phyloP scores from a whole-genome alignment of 1,140 invertebrate species.

The Cydia fagiglandana region DNA sequence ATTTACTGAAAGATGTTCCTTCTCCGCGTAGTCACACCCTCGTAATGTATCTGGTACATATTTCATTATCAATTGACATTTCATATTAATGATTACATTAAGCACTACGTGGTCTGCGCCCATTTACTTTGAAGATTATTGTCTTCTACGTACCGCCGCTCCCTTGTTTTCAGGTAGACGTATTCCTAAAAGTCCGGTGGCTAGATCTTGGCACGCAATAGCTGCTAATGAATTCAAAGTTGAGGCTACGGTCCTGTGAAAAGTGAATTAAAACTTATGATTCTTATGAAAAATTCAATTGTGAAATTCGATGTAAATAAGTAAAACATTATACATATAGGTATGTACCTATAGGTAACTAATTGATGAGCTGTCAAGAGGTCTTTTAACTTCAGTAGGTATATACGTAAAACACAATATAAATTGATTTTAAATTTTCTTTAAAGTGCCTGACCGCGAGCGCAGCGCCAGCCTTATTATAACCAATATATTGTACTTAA shows the following conservation, averaged over 20 bases:
- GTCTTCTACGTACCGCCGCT: conserved; percentile 74
- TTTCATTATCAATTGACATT: no score
- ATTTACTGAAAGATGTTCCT: no score
- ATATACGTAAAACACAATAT: neutral
- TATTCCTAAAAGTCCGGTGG: conserved; percentile 84
- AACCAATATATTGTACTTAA: neutral
- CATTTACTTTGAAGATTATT: neutral
- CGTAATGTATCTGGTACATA: no score
- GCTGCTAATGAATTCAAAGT: conserved; percentile 95
- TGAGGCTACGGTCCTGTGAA: conserved; percentile 92
- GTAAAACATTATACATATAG: neutral
- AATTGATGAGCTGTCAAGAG: neutral
- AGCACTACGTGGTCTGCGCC: no score
- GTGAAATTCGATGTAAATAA: neutral
- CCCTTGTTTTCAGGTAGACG: conserved; percentile 85
- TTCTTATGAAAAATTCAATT: neutral
- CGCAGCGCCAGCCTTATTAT: neutral
- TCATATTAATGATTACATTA: no score
- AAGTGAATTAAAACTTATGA: neutral
- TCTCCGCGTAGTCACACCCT: no score
- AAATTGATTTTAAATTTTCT: neutral
- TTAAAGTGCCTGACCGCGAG: neutral
- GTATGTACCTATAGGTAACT: no score
- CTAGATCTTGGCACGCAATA: conserved; percentile 92
- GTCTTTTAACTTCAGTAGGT: neutral